Evolutionary conservation across 37 sponge, comb jelly and placozoan species (phyloP), one percentile per base, ranked within the genome.

Genomic region (Ianthella basta): DNA sequence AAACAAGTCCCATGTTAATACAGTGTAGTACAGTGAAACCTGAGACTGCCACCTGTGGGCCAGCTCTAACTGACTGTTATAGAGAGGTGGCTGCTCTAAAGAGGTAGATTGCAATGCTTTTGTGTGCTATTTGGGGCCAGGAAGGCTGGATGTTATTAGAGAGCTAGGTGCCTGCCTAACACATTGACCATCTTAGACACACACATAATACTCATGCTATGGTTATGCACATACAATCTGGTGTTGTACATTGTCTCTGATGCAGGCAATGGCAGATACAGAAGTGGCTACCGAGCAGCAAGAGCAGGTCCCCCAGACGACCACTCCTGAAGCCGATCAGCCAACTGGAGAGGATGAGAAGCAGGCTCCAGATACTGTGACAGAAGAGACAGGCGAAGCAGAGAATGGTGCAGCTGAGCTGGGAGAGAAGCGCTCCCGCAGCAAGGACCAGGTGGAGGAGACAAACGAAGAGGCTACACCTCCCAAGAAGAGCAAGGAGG

Each of bases 401-500:
- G 21, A 30, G n/a, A 18, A 38, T 19, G 44, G 37, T 4, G n/a
- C 37, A 2, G 13, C 78, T 16, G 54, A 75, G 40, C 1, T 75
- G 25, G 78, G 78, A 41, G 78, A 75, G 19, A 75, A 75, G 78
- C 44, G 78, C 1, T 40, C 53, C 78, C 18, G 78, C 18, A 75
- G 78, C 78, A 50, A 30, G n/a, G 78, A 75, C 24, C 78, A 75
- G 78, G 37, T 40, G 24, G 37, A 40, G 25, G 78, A 75, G 40
- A 24, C 53, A 4, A 10, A 50, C 23, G 78, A 38, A 23, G 78
- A 75, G 78, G 40, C 37, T 24, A 12, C 5, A 4, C 2, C 50
- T 44, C 50, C 78, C 2, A 75, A 75, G 78, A 75, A 75, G 53
- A n/a, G 44, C 78, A 75, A 75, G 10, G 78, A 75, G 78, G 21